Evolutionary conservation across 2,113 vertebrate species (phyloP).

Genomic region (Proteles cristata): DNA sequence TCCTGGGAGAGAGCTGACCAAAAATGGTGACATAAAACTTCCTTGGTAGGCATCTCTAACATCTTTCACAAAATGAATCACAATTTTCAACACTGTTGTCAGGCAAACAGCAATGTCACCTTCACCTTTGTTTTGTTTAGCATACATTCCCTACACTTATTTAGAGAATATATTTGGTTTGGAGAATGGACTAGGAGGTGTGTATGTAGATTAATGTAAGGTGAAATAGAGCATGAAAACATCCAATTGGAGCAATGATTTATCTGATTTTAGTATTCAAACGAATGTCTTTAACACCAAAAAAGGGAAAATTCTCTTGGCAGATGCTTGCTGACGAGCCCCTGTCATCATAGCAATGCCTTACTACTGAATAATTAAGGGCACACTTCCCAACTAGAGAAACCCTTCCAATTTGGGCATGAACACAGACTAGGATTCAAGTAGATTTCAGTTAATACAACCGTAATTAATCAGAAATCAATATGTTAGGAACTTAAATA

Average conservation of each 20-base stretch:
- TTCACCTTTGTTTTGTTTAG: slow-evolving; percentile 29
- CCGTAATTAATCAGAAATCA: slow-evolving; percentile 8
- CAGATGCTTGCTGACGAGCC: slow-evolving; percentile 19
- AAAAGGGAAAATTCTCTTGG: neutral
- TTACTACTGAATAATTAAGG: slow-evolving; percentile 38
- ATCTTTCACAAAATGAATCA: neutral
- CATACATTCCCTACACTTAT: neutral
- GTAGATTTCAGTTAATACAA: neutral
- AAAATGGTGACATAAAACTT: neutral
- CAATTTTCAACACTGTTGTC: neutral
- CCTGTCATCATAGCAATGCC: neutral
- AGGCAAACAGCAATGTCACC: neutral
- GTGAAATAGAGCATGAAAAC: neutral
- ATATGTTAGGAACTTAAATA: neutral
- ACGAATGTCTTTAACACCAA: neutral
- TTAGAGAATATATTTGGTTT: neutral
- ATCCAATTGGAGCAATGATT: neutral
- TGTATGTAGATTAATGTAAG: neutral
- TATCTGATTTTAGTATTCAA: neutral
- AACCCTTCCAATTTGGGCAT: neutral
- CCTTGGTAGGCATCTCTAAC: neutral
- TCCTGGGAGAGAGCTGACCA: neutral
- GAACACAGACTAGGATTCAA: neutral
- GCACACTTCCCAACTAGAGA: neutral
- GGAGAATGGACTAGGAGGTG: neutral